phyloP scores from a whole-genome alignment of 92 coral and sea anemone species.

The Muricea muricata region DNA sequence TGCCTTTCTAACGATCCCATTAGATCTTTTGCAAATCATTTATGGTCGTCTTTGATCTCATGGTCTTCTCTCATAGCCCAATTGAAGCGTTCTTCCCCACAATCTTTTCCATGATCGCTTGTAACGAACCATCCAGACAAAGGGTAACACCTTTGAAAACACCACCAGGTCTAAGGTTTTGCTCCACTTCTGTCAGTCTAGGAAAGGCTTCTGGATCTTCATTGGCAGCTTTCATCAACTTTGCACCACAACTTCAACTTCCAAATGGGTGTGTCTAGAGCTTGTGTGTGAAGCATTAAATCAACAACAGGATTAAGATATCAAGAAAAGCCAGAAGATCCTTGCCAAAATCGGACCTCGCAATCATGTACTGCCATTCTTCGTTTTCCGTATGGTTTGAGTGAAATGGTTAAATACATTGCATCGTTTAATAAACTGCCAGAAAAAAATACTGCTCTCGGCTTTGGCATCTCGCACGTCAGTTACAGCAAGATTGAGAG shows the following conservation, averaged over 20 bases:
- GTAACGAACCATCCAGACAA: conserved; percentile 41
- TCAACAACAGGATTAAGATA: conserved; percentile 26
- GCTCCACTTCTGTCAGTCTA: conserved; percentile 28
- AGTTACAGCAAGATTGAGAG: not conserved
- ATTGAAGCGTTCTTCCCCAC: conserved; percentile 34
- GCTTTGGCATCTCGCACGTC: not conserved
- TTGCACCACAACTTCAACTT: conserved; percentile 38
- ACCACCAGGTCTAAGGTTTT: not conserved
- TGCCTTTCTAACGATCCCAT: not conserved
- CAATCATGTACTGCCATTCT: conserved; percentile 22
- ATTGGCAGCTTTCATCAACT: conserved; percentile 30
- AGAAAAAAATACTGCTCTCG: not conserved
- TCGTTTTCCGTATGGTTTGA: not conserved
- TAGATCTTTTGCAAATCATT: conserved; percentile 37
- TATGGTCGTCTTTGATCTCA: conserved; percentile 41
- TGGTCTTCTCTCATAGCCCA: conserved; percentile 44
- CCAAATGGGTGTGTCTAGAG: conserved; percentile 46
- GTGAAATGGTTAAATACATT: conserved; percentile 1
- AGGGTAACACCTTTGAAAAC: conserved; percentile 42
- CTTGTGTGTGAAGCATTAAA: conserved; percentile 39
- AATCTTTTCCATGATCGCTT: conserved; percentile 44
- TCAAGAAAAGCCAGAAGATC: conserved; percentile 30
- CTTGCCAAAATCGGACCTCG: not conserved
- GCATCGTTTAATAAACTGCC: conserved; percentile 6
- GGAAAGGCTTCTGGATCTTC: conserved; percentile 34